Conservation (phyloP, 2,888 invertebrate genomes). For the Loripinus fragilis region DNA sequence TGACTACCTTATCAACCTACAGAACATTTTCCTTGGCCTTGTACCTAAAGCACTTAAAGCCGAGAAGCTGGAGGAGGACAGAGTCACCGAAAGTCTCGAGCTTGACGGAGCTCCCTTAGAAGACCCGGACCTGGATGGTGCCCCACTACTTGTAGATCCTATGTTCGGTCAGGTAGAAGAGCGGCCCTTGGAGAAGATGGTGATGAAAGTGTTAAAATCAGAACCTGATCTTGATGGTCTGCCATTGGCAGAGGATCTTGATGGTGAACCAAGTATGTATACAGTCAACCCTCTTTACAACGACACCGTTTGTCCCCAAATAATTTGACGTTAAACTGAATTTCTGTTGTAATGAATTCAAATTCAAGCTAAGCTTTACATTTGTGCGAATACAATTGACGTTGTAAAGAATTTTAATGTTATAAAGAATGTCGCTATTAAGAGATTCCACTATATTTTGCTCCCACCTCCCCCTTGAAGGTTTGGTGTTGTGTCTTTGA, state of each 20-base stretch:
- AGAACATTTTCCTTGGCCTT: constrained; percentile 95
- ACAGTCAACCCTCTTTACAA: no score
- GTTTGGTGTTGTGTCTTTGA: no score
- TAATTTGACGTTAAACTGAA: no score
- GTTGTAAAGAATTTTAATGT: no score
- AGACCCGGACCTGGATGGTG: constrained; percentile 76
- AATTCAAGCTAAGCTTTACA: no score
- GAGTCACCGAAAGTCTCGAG: constrained; percentile 64
- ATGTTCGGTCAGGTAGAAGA: constrained; percentile 43
- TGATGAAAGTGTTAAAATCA: constrained; percentile 20
- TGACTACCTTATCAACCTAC: constrained; percentile 93
- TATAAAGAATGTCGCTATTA: no score
- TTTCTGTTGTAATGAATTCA: no score
- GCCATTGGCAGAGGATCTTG: constrained; percentile 86
- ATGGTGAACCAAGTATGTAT: constrained; percentile 88
- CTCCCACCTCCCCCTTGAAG: no score
- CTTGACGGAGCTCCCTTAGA: constrained; percentile 81
- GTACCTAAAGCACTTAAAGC: constrained; percentile 63
- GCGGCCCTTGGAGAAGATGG: constrained; percentile 21
- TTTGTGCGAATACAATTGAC: no score
- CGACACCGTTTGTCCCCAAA: no score
- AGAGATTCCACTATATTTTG: no score
- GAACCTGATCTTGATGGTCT: constrained; percentile 86
- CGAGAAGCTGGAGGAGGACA: constrained; percentile 18
- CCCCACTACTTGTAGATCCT: constrained; percentile 60